These are phyloP conservation scores for Stenodera caucasica DNA, from an alignment of 2,888 invertebrate genomes.

Conservation along the genomic window DNA sequence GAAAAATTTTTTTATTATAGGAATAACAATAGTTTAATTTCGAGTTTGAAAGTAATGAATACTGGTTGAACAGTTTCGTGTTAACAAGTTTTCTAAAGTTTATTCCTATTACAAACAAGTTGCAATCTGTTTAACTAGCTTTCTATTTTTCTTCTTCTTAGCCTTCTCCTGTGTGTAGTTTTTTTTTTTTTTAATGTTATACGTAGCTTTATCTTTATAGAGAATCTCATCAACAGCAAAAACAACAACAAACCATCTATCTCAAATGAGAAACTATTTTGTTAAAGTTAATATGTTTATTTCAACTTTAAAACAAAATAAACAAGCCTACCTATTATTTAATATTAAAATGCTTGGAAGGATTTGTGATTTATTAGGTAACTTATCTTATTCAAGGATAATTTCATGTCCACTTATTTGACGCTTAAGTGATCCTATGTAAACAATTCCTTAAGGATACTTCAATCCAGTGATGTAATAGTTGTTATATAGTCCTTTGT, in stretches of 20 bases:
- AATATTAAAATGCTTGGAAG: too few species aligned
- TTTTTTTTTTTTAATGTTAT: neutral
- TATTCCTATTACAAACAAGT: neutral
- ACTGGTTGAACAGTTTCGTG: neutral
- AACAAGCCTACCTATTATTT: too few species aligned
- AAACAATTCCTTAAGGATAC: neutral
- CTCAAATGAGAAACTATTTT: neutral
- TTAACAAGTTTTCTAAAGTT: constrained; percentile 9
- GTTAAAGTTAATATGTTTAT: neutral
- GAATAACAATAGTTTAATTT: constrained; percentile 4
- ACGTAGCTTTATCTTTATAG: neutral
- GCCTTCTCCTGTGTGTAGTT: neutral
- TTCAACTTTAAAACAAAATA: neutral
- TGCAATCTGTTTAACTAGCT: constrained; percentile 7
- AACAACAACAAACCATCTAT: constrained; percentile 1
- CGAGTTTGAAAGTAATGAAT: neutral
- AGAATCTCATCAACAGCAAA: neutral
- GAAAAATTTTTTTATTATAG: too few species aligned
- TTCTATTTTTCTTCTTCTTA: neutral
- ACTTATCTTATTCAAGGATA: neutral
- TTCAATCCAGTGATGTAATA: neutral
- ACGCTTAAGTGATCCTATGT: constrained; percentile 3
- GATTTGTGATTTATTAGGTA: neutral
- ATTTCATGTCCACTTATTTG: neutral
- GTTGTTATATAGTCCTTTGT: neutral